Percentiles rank a stretch among this genome's conserved stretches.
Conservation (phyloP, 2,113 vertebrate genomes). For the Heterocephalus glaber region DNA sequence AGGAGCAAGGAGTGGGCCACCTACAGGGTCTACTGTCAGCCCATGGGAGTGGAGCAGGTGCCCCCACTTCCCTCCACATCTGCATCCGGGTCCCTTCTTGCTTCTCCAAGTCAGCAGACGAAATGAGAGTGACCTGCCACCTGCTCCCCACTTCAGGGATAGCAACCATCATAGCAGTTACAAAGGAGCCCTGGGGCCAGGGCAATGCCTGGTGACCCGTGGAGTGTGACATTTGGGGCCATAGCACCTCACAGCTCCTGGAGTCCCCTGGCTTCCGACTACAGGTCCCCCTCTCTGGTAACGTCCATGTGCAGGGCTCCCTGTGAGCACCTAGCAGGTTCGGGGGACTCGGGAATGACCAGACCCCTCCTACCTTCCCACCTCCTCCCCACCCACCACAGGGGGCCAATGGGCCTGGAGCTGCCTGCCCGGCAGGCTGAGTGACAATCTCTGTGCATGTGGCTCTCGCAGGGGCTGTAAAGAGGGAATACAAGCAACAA, state of each 20-base stretch:
- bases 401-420: not conserved
- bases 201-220: accelerated
- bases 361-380: not conserved
- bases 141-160: too few relatives aligned
- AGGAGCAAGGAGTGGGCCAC: accelerated
- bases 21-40: accelerated
- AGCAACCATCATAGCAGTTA: accelerated
- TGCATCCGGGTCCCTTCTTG: too few relatives aligned
- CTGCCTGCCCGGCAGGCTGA: accelerated
- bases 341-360: not conserved
- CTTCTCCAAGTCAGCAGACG: not conserved
- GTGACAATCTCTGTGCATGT: accelerated
- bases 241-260: not conserved
- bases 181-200: not conserved
- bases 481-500: not conserved
- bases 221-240: not conserved
- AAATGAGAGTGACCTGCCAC: not conserved
- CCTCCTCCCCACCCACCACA: too few relatives aligned
- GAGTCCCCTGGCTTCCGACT: not conserved
- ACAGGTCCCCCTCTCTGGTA: not conserved
- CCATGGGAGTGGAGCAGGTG: too few relatives aligned
- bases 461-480: not conserved
- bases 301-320: not conserved
- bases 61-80: not conserved
- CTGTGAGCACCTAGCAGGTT: accelerated